Evolutionary conservation across 2,113 vertebrate genomes (phyloP).

Genomic region (Chaetura pelagica): DNA sequence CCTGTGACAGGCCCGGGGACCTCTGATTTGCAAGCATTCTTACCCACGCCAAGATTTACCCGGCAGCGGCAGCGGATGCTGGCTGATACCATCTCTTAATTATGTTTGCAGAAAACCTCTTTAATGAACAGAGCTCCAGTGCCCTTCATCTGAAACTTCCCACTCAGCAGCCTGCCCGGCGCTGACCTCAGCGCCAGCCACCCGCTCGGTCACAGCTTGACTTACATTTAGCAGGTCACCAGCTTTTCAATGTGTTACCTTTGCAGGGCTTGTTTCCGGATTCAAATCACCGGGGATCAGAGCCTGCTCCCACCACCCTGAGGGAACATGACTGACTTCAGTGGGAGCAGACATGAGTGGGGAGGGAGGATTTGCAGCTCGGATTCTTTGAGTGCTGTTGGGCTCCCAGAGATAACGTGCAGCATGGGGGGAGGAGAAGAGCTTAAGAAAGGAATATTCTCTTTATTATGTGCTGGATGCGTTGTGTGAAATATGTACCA

Average conservation of each 20-base stretch:
- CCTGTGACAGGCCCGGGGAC: not conserved
- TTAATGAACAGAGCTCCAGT: constrained; percentile 60
- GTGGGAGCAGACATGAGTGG: fast-evolving
- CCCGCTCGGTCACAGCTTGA: constrained; percentile 5
- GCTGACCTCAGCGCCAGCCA: constrained; percentile 42
- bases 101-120: constrained; percentile 60
- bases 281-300: not conserved
- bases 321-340: not conserved
- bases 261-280: constrained; percentile 7
- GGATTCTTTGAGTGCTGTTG: not conserved
- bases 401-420: not conserved
- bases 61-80: not conserved
- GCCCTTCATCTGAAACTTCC: constrained; percentile 38
- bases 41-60: not conserved
- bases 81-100: constrained; percentile 68
- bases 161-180: constrained; percentile 33
- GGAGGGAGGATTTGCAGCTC: not conserved
- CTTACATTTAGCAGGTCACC: constrained; percentile 41
- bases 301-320: not conserved
- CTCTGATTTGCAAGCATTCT: constrained; percentile 2
- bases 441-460: not conserved
- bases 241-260: constrained; percentile 22
- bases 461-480: not conserved
- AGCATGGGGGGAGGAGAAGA: not conserved
- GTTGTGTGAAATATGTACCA: not conserved